Evolutionary conservation across 2,797 vertebrate genomes (phyloP), one percentile per base, ranked within the genome.

Genomic region (Neosalanx taihuensis): DNA sequence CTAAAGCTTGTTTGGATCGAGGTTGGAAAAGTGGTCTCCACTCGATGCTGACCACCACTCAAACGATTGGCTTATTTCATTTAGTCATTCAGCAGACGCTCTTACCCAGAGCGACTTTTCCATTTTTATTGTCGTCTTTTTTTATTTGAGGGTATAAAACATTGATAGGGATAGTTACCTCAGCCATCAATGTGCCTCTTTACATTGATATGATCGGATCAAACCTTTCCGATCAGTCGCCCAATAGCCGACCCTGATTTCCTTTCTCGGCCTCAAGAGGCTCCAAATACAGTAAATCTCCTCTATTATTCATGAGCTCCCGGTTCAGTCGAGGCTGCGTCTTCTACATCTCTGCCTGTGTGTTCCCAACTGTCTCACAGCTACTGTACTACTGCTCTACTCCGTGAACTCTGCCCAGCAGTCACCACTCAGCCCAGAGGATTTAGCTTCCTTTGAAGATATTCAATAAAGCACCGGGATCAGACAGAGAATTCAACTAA

Each of bases 401-500:
- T 9, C 69, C 10, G 18, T 79, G 73, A 84, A 81, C 79, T 82
- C 29, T 30, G 57, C 75, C 64, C 75, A 79, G 80, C 83, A 78
- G 74, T 74, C 85, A 75, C 87, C 60, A 35, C 49, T 80, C 77
- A 82, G 79, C 84, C 79, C 74, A 37, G 30, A 84, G 77, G 84
- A 85, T 82, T 72, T 75, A 88, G 76, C 57, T 81, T 79, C 75
- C 77, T 80, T 76, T 79, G 75, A 86, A 86, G 23, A 90, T 83
- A 85, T 85, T 87, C 85, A 87, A 87, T 86, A 89, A 87, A 77
- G 64, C 85, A 83, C 86, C 83, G 82, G 83, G 82, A 86, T 86
- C 84, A 82, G 75, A 82, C 74, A 82, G 77, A 76, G 81, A 46
- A 83, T 82, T 71, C 70, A 51, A 83, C 86, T 88, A 85, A 87